Evolutionary conservation across 2,113 vertebrate genomes (phyloP).

Genomic region (Dermatemys mawii): DNA sequence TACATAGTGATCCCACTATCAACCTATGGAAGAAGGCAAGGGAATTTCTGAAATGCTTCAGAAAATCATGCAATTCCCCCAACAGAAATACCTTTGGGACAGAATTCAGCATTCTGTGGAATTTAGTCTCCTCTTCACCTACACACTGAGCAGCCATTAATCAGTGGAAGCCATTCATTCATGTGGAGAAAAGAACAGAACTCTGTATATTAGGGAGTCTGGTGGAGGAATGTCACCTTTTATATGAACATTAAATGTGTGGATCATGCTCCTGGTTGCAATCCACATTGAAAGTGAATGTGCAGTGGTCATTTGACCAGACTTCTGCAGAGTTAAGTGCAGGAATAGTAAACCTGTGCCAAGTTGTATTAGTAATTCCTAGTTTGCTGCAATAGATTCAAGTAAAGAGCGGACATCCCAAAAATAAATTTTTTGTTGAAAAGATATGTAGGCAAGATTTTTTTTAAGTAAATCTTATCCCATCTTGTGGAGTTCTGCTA

Average conservation of each 20-base stretch:
- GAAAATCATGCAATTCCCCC: conserved; percentile 3
- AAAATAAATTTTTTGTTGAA: conserved; percentile 35
- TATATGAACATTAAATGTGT: conserved; percentile 9
- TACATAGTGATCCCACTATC: not conserved
- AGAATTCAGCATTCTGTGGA: not conserved
- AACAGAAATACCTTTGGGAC: not conserved
- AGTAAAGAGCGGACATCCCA: not conserved
- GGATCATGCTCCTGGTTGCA: conserved; percentile 5
- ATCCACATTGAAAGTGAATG: not conserved
- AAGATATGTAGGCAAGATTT: not conserved
- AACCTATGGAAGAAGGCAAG: not conserved
- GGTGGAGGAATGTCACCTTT: conserved; percentile 2
- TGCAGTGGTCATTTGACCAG: conserved; percentile 35
- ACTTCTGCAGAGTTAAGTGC: not conserved
- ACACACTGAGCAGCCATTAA: not conserved
- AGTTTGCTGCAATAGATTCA: not conserved
- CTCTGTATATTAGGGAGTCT: not conserved
- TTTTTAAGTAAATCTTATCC: not conserved
- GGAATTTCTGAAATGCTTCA: conserved; percentile 11
- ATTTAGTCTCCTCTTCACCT: conserved; percentile 23
- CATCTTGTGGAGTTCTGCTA: not conserved
- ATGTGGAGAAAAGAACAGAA: not conserved
- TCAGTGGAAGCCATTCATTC: not conserved
- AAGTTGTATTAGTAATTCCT: not conserved
- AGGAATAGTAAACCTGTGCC: not conserved